Evolutionary conservation across 2,113 vertebrate species (phyloP).

Genomic region (Onychorhynchus coronatus): DNA sequence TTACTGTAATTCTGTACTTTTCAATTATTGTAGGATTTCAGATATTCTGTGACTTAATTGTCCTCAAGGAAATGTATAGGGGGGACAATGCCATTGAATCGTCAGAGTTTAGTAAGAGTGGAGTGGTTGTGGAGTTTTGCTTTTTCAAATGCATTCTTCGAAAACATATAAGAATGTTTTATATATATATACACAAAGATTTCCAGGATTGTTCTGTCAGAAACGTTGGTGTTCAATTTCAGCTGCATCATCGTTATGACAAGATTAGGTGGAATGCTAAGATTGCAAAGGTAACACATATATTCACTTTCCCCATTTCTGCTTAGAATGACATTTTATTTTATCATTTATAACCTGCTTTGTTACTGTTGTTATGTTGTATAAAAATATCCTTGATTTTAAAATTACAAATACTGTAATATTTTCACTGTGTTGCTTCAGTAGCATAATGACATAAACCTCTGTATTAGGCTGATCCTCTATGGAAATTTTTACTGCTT

Average conservation of each 20-base stretch:
- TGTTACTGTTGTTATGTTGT: background rate
- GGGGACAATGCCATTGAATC: background rate
- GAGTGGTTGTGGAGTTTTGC: background rate
- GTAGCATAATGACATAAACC: background rate
- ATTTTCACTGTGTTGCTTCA: background rate
- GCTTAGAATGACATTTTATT: background rate
- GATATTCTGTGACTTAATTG: background rate
- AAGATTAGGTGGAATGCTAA: background rate
- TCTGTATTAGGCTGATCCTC: background rate
- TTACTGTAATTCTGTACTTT: background rate
- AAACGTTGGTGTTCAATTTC: background rate
- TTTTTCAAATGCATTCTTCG: background rate
- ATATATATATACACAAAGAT: background rate
- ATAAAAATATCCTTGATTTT: background rate
- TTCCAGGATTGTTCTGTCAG: background rate
- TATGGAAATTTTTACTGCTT: background rate
- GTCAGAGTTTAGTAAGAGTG: background rate
- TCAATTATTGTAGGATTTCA: background rate
- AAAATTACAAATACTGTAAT: background rate
- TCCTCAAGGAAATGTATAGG: background rate
- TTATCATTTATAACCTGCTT: background rate
- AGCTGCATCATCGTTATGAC: background rate
- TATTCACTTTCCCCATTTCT: background rate
- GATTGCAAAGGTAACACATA: background rate
- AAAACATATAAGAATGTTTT: too few relatives aligned